phyloP scores from a whole-genome alignment of 2,113 vertebrate species.

The Cyanoderma ruficeps region DNA sequence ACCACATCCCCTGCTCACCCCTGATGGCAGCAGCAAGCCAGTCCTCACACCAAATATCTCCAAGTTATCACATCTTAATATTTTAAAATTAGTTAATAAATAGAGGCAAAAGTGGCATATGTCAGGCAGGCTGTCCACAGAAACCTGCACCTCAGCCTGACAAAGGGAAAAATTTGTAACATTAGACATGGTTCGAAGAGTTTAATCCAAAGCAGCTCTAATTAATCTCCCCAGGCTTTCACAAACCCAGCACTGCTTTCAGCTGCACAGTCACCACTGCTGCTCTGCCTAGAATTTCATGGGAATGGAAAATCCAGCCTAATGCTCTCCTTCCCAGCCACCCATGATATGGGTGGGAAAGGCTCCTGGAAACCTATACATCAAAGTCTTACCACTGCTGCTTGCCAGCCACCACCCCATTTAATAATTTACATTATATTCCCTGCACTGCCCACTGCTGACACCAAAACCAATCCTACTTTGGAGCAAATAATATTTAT shows the following conservation, averaged over 20 bases:
- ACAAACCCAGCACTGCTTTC: conserved; percentile 1
- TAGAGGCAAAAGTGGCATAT: not conserved
- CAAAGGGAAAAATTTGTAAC: conserved; percentile 56
- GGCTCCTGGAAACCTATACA: not conserved
- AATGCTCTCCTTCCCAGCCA: not conserved
- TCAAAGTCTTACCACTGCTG: not conserved
- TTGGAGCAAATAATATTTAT: not conserved
- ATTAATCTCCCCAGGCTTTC: conserved; percentile 70
- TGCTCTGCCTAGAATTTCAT: conserved; percentile 50
- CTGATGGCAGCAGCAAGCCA: not conserved
- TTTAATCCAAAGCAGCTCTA: conserved; percentile 72
- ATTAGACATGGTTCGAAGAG: conserved; percentile 68
- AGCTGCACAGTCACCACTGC: conserved; percentile 26
- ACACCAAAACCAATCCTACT: not conserved
- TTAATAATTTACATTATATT: conserved; percentile 9
- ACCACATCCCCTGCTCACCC: rapidly evolving
- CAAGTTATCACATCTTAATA: not conserved
- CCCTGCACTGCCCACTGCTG: not conserved
- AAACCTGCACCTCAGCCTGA: conserved; percentile 42
- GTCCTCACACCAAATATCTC: not conserved
- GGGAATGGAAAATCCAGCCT: conserved; percentile 60
- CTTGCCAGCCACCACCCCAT: not conserved
- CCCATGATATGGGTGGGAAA: not conserved
- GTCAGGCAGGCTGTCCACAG: not conserved
- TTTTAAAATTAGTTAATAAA: not conserved